Base-by-base conservation (phyloP, 2,888 invertebrate species). In the Criorhina ranunculi region DNA sequence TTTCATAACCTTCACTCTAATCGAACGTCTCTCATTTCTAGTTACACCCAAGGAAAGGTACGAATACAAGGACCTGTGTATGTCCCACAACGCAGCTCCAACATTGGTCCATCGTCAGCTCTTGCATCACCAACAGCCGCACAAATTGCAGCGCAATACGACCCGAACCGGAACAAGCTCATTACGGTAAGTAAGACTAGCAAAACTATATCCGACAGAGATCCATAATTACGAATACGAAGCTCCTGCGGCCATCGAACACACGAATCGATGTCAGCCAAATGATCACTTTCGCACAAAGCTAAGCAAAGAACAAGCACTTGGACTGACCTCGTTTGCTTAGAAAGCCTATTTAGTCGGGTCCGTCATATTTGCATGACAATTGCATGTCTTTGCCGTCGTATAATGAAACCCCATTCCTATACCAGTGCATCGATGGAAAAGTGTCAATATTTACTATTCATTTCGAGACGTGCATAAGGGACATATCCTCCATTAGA, bases 111-210 rank as follows among this genome's bases (percentile, higher is more conserved):
- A 76, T 90, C 91, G 77, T 89, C 89, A n/a, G 89, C 91, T 4
- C 90, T 1, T 24, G 24, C 24, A 24, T 4, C 91, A 87, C 91
- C 78, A 19, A 80, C 86, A 72, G 89, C 89, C 11, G 89, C 88
- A 9, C 90, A 91, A 86, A 91, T 91, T 76, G 91, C 90, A 5
- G 90, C 91, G 8, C 91, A 91, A 87, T 91, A 91, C 76, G 90
- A 91, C 57, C 90, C 91, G 1, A 86, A 88, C 11, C 89, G 89
- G 37, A 89, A 88, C 87, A 89, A 88, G 69, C 88, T 87, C 29
- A 87, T 87, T 8, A 49, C 67, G 55, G 87, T 88, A 85, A 87
- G 87, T 87, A 33, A 29, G 1, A 62, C 12, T 9, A 24, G 9
- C 1, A n/a, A 8, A 40, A 67, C 19, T 31, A 9, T 42, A 35